Evolutionary conservation across 92 coral and sea anemone species (phyloP), one percentile per base, ranked within the genome.

Genomic region (Epizoanthus stellaris): DNA sequence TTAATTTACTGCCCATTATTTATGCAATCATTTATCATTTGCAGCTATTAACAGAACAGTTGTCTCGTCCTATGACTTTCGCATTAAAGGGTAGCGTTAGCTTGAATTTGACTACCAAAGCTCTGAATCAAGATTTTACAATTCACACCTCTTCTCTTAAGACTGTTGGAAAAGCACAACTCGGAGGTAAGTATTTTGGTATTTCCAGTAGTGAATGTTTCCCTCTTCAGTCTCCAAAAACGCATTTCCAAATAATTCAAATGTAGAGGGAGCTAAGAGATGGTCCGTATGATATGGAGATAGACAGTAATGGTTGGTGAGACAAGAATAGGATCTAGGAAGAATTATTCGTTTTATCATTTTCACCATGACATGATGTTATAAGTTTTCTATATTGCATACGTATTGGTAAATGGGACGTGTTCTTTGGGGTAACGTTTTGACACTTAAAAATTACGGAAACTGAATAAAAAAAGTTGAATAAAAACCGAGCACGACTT

Each of bases 111-210:
- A n/a, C 63, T 12, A 20, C 63, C 10, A 73, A 13, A 53, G 62
- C 63, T 19, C 79, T 73, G 62, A 73, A 73, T 21, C 42, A 73
- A 73, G 79, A 73, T 40, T 73, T 73, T 53, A 73, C 63, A 61
- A 73, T 73, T 73, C 79, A 20, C 23, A n/a, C 34, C 23, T 53
- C 79, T 52, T 53, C 63, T 14, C 4, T 3, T 15, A 53, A 20
- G 45, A 52, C 21, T 17, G 10, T 73, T 53, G 63, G 79, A 39
- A 73, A 73, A 21, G 63, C 79, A 49, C 79, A 73, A 53, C 42
- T 73, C 8, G 79, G 79, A 49, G 60, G 79, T 73, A 23, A 49
- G 60, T 3, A 9, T 6, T 65, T 23, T 23, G 39, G 4, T 5
- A 8, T 15, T 65, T 25, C 8, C 20, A 16, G 30, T 10, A 16